A percentile compares a stretch with the other conserved stretches of the same genome.
Evolutionary conservation across 2,113 vertebrate genomes (phyloP).

Genomic region (Thermophis baileyi): DNA sequence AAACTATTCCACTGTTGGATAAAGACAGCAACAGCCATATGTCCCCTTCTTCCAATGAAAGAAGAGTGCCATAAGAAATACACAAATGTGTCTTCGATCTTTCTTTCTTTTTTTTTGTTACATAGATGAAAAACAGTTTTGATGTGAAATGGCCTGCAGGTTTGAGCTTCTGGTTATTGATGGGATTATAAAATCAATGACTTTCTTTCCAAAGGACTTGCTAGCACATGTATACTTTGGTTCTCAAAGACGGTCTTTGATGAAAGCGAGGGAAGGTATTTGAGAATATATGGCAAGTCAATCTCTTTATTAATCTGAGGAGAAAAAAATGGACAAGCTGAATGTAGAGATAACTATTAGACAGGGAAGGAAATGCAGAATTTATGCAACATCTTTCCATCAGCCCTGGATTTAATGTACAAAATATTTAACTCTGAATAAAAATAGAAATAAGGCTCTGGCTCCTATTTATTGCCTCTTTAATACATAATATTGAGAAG

Average conservation of each 20-base stretch:
- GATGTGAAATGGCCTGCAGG: neutral
- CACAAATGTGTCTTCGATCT: neutral
- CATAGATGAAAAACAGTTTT: neutral
- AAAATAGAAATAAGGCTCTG: neutral
- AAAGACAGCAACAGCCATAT: neutral
- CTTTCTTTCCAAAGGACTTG: neutral
- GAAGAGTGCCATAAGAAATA: neutral
- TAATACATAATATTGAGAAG: constrained; percentile 35
- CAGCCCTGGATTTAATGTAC: neutral
- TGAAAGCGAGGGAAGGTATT: neutral
- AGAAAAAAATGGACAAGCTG: neutral
- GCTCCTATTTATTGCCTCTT: constrained; percentile 31
- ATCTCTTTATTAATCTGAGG: constrained; percentile 21
- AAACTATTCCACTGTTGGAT: neutral
- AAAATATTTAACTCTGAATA: neutral
- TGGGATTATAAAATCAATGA: neutral
- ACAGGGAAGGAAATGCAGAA: neutral
- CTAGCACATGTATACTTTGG: neutral
- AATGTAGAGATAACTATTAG: neutral
- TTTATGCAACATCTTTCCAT: neutral
- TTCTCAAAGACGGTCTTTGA: neutral
- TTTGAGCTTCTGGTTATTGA: neutral
- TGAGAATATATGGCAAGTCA: constrained; percentile 6
- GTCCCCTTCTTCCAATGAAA: neutral
- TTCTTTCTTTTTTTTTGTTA: neutral